phyloP scores from a whole-genome alignment of 2,113 vertebrate species.

The Psophia crepitans region DNA sequence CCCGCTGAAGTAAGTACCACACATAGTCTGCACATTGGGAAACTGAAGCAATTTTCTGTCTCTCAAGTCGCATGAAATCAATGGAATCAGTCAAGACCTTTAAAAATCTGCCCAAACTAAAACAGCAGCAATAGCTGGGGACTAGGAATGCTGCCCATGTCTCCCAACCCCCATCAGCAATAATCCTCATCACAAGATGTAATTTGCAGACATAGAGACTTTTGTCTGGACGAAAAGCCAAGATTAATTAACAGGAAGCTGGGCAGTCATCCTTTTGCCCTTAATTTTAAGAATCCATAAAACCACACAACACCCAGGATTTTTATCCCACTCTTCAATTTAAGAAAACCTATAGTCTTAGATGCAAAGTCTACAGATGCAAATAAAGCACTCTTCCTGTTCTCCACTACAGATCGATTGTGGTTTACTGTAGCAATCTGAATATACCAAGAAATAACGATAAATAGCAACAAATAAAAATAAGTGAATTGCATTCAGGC shows the following conservation, averaged over 20 bases:
- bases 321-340: background rate
- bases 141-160: background rate
- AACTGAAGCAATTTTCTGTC: background rate
- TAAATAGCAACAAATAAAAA: background rate
- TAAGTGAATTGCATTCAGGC: background rate
- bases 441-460: background rate
- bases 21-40: background rate
- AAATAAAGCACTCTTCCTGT: background rate
- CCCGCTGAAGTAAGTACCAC: background rate
- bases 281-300: background rate
- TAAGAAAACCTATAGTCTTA: background rate
- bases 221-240: background rate
- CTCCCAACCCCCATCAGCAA: background rate
- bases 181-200: conserved; percentile 1
- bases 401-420: background rate
- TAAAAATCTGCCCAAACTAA: background rate
- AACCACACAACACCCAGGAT: background rate
- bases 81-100: background rate
- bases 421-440: background rate
- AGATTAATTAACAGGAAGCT: background rate
- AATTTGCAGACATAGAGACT: background rate
- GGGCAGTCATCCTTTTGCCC: background rate
- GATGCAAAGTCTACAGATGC: background rate
- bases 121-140: background rate
- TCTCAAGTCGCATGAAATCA: background rate